Base-by-base conservation (phyloP, 1,140 invertebrate genomes). In the Drosophila punjabiensis region DNA sequence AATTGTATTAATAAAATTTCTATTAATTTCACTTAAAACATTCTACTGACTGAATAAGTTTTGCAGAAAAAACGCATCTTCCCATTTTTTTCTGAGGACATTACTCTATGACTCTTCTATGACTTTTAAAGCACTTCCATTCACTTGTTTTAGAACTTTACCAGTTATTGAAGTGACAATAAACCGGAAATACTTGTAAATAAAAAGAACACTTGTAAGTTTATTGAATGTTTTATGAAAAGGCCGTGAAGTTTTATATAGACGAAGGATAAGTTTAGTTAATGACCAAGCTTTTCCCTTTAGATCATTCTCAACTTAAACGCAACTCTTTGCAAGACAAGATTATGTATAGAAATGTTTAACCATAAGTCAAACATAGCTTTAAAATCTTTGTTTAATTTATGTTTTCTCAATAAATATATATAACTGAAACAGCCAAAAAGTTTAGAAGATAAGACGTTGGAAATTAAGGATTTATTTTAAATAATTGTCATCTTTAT, bases 221-320 rank as follows among this genome's bases (percentile, higher is more conserved):
- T 73, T 73, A 73, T 60, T 52, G 67, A 73, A 74, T 71, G 16
- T 41, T 11, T 37, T n/a, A 74, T 73, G 32, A 43, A 61, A 69
- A 56, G 35, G 7, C 45, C 37, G 5, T 13, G 28, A 6, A 30
- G 24, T 14, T 32, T 52, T 52, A 52, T 32, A 11, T 52, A 52
- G 9, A 52, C 5, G 0, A n/a, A 52, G 16, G 4, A 50, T 3
- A 52, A 52, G 9, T 11, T 32, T 32, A 52, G 28, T 52, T 11
- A 30, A 50, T 50, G 48, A 30, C 10, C 20, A 24, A 48, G 47
- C 1, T 0, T 48, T 16, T 48, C 14, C 14, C n/a, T 18, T 14
- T 7, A 24, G 1, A 16, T 48, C 7, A 28, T 16, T 24, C 7
- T 8, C 8, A 16, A 14, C 7, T 28, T 4, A 28, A 48, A 28